These are phyloP conservation scores for Coregonus clupeaformis DNA, from an alignment of 2,113 vertebrate species.

Conservation along the genomic window DNA sequence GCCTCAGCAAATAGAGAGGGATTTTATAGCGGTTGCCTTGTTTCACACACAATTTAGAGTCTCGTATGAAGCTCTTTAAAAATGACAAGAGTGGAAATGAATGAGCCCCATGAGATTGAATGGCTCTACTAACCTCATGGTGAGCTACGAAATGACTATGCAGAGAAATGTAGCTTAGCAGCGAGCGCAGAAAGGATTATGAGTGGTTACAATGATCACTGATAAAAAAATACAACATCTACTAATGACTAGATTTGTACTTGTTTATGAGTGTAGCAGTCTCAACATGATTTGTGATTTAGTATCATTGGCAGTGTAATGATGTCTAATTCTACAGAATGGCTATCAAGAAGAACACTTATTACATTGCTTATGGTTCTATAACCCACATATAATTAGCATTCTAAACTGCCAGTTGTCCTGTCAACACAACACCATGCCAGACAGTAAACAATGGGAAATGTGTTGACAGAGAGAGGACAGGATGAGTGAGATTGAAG, in stretches of 20 bases:
- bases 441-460: background rate
- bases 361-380: too few species aligned
- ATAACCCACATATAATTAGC: background rate
- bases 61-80: background rate
- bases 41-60: background rate
- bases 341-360: too few species aligned
- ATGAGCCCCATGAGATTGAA: background rate
- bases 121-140: background rate
- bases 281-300: background rate
- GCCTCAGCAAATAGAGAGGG: constrained; percentile 8
- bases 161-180: background rate
- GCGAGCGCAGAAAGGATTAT: background rate
- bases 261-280: background rate
- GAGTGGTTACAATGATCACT: background rate
- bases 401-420: background rate
- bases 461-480: background rate
- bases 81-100: background rate
- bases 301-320: too few species aligned
- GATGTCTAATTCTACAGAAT: too few species aligned
- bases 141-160: background rate
- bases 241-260: background rate
- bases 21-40: background rate
- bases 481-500: background rate
- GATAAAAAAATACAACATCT: constrained; percentile 10
- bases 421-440: background rate